Percentiles rank a stretch among this genome's conserved stretches.
Evolutionary conservation across 2,113 vertebrate species (phyloP).

Genomic region (Nipponia nippon): DNA sequence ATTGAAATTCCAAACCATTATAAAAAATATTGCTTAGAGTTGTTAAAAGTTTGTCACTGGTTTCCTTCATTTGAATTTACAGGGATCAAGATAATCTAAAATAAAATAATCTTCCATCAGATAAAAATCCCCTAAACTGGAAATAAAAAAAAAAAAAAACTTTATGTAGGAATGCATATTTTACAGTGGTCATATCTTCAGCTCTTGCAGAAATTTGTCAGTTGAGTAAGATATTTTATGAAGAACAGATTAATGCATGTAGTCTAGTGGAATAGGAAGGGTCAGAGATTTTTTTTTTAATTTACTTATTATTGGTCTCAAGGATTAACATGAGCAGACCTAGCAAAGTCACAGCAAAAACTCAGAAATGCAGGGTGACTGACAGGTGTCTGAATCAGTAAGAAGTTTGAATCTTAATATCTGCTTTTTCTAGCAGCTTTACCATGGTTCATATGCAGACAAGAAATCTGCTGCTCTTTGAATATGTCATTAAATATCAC

Average conservation of each 20-base stretch:
- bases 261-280: neutral
- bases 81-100: neutral
- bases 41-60: neutral
- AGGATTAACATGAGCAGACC: neutral
- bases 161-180: neutral
- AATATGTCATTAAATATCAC: neutral
- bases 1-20: neutral
- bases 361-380: neutral
- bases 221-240: neutral
- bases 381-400: neutral
- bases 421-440: neutral
- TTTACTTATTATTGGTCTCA: neutral
- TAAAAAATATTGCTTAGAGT: neutral
- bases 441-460: neutral
- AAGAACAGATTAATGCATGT: neutral
- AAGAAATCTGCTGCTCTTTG: constrained; percentile 4
- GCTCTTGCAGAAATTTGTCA: neutral
- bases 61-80: neutral
- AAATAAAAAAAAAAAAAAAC: neutral
- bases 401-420: neutral
- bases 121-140: neutral
- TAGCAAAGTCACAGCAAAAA: neutral
- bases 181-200: neutral
- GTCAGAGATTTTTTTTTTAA: neutral
- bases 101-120: neutral